Evolutionary conservation across 2,113 vertebrate species (phyloP).

Genomic region (Centropus bengalensis): DNA sequence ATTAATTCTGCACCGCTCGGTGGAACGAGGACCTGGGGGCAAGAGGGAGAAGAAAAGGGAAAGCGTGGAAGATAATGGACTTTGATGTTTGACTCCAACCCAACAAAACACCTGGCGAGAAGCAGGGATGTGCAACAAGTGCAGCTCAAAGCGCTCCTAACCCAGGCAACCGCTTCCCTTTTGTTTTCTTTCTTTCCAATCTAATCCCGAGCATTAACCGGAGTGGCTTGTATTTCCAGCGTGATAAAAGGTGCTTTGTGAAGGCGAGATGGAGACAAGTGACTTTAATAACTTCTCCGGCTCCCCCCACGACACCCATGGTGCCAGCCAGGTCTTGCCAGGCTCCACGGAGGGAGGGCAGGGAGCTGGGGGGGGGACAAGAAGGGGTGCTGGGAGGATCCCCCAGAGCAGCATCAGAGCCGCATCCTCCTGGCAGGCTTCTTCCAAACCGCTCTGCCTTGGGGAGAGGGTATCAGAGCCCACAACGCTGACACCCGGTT

Average conservation of each 20-base stretch:
- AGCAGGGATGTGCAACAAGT: neutral
- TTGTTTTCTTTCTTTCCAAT: slow-evolving; percentile 45
- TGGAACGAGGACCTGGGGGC: slow-evolving; percentile 31
- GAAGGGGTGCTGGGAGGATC: too few species aligned
- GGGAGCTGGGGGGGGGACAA: neutral
- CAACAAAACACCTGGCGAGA: slow-evolving; percentile 60
- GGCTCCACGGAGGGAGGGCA: too few species aligned
- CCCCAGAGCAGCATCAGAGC: fast-evolving
- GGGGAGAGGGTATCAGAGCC: neutral
- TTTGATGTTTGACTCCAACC: slow-evolving; percentile 56
- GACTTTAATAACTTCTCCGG: neutral
- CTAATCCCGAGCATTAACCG: neutral
- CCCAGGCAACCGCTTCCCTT: neutral
- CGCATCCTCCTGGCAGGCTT: fast-evolving
- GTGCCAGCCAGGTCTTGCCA: neutral
- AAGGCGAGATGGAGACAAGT: slow-evolving; percentile 29
- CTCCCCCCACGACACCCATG: neutral
- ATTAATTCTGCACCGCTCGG: slow-evolving; percentile 55
- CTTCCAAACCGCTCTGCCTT: neutral
- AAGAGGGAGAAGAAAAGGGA: neutral
- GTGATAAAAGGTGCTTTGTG: slow-evolving; percentile 43
- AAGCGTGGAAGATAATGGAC: slow-evolving; percentile 38
- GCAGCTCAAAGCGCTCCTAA: neutral
- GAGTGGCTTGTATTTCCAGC: neutral
- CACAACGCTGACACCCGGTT: neutral